Evolutionary conservation across 2,797 vertebrate genomes (phyloP).

Genomic region (Erpetoichthys calabaricus): DNA sequence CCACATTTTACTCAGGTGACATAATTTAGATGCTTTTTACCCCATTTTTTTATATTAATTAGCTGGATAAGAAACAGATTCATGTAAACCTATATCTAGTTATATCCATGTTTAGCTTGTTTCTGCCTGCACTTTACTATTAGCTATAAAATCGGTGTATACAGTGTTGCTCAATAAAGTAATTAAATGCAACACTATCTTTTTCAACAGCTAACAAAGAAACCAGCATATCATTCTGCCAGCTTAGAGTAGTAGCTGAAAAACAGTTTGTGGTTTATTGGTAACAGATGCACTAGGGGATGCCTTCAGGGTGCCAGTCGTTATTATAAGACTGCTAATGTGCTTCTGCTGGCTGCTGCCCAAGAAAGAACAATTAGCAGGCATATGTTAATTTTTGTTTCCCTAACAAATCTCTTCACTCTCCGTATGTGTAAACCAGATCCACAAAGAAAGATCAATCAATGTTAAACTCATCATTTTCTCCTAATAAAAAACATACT

Average conservation of each 20-base stretch:
- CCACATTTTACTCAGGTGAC: too few species aligned
- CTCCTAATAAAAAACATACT: conserved; percentile 63
- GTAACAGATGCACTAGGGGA: conserved; percentile 68
- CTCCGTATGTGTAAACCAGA: conserved; percentile 73
- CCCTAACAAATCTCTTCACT: conserved; percentile 74
- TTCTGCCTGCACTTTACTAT: not conserved
- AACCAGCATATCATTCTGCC: conserved; percentile 54
- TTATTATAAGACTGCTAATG: conserved; percentile 71
- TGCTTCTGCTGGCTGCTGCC: conserved; percentile 65
- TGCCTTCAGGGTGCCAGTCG: conserved; percentile 67
- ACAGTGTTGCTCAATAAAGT: conserved; percentile 28
- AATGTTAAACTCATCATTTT: conserved; percentile 62
- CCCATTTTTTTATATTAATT: too few species aligned
- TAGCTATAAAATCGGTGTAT: not conserved
- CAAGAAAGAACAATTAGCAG: conserved; percentile 79
- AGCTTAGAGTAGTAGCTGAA: conserved; percentile 51
- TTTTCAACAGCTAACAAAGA: conserved; percentile 65
- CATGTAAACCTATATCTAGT: too few species aligned
- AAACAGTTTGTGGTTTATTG: conserved; percentile 71
- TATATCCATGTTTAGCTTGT: too few species aligned
- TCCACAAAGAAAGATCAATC: conserved; percentile 75
- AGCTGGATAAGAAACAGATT: too few species aligned
- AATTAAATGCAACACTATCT: conserved; percentile 54
- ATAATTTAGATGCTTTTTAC: too few species aligned
- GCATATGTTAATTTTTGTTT: conserved; percentile 81